A percentile compares a stretch with the other conserved stretches of the same genome.
phyloP scores from a whole-genome alignment of 2,797 vertebrate genomes.

The Hapalemur alaotrensis region DNA sequence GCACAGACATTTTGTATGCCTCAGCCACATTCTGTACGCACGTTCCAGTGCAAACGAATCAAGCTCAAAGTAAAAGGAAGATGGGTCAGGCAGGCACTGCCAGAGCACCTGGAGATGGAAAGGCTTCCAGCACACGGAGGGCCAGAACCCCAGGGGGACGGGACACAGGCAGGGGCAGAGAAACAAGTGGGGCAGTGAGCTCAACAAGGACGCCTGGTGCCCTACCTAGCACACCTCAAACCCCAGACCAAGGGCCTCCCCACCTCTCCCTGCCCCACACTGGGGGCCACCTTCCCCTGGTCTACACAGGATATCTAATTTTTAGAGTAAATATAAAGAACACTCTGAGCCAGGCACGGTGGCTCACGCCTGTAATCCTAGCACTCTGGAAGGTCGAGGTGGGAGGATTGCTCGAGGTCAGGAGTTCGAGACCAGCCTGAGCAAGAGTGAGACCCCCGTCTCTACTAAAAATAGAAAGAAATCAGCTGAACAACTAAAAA shows the following conservation, averaged over 20 bases:
- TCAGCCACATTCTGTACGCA: accelerated
- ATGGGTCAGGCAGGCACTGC: neutral
- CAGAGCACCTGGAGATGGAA: neutral
- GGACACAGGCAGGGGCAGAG: neutral
- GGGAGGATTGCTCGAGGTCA: too few relatives aligned
- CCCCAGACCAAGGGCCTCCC: neutral
- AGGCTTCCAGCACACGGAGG: neutral
- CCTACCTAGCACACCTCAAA: neutral
- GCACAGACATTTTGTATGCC: neutral
- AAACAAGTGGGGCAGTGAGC: neutral
- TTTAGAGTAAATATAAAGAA: neutral
- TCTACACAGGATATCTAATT: neutral
- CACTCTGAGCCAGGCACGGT: neutral
- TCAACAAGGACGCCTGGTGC: neutral
- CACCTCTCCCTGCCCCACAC: neutral
- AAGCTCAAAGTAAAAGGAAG: neutral
- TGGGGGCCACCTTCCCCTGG: neutral
- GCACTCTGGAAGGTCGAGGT: too few relatives aligned
- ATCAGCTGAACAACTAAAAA: too few relatives aligned
- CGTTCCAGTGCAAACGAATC: neutral
- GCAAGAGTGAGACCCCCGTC: too few relatives aligned
- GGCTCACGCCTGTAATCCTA: too few relatives aligned
- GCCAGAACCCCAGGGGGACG: neutral
- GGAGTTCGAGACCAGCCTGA: too few relatives aligned
- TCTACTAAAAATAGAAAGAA: too few relatives aligned